A percentile compares a stretch with the other conserved stretches of the same genome.
These are phyloP conservation scores for Prionailurus bengalensis DNA, from an alignment of 2,113 vertebrate species.

Conservation along the genomic window DNA sequence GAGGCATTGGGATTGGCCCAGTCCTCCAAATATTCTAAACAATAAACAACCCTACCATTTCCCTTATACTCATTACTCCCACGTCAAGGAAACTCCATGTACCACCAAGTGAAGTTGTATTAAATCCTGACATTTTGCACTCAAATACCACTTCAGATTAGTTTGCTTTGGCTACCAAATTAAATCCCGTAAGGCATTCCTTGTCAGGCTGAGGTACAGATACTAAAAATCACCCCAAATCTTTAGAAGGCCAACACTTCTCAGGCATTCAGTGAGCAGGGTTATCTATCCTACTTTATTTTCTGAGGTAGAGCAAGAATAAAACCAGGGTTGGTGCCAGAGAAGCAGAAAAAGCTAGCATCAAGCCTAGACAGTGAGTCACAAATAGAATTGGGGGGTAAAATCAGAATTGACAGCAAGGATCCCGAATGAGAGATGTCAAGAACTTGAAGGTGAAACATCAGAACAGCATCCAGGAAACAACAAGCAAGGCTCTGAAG, in stretches of 20 bases:
- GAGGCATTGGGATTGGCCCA: neutral
- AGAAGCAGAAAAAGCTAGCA: constrained; percentile 15
- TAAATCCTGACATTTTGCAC: neutral
- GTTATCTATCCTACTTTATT: neutral
- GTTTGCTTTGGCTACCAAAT: neutral
- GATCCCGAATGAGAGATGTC: neutral
- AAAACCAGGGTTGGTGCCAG: neutral
- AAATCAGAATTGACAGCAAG: neutral
- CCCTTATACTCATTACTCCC: neutral
- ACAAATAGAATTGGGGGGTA: neutral
- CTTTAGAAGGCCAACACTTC: neutral
- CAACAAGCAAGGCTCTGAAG: neutral
- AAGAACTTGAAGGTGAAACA: constrained; percentile 24
- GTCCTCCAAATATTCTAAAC: neutral
- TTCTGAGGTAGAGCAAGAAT: neutral
- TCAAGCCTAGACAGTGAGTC: neutral
- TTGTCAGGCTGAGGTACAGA: neutral
- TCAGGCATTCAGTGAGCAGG: neutral
- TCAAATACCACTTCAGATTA: neutral
- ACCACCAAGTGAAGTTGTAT: neutral
- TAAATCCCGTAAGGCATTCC: neutral
- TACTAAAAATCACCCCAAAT: neutral
- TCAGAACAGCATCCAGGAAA: neutral
- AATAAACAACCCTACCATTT: neutral
- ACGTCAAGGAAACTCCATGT: neutral